Conservation (phyloP, 2,888 invertebrate genomes). For the Tetheella fluctuosa region DNA sequence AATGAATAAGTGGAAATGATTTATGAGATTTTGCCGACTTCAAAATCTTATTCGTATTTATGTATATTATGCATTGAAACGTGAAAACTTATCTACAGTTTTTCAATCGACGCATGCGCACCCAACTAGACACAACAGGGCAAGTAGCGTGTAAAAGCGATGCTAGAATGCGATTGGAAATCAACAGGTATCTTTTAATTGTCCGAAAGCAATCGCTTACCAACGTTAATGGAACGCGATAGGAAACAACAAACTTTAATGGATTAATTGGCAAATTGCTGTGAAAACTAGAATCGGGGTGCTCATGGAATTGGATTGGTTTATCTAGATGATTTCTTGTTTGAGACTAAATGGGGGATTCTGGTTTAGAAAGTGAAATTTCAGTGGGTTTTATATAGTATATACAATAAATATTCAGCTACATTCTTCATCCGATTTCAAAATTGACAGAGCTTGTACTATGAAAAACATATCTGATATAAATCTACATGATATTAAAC, state of each 20-base stretch:
- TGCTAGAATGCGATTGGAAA: slow-evolving; percentile 59
- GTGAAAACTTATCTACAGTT: neutral
- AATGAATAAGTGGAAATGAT: too few relatives aligned
- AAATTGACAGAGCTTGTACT: too few relatives aligned
- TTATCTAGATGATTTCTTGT: slow-evolving; percentile 1
- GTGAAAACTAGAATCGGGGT: slow-evolving; percentile 17
- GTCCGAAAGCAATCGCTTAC: slow-evolving; percentile 71
- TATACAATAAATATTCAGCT: too few relatives aligned
- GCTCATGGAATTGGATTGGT: slow-evolving; percentile 21
- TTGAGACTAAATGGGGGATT: neutral
- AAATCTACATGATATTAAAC: too few relatives aligned
- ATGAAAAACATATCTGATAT: too few relatives aligned
- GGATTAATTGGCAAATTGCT: slow-evolving; percentile 40
- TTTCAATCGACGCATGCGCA: neutral
- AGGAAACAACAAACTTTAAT: slow-evolving; percentile 24
- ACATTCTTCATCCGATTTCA: too few relatives aligned
- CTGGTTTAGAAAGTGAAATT: neutral
- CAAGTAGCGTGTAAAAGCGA: slow-evolving; percentile 30
- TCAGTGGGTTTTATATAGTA: neutral
- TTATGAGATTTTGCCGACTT: too few relatives aligned
- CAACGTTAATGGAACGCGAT: slow-evolving; percentile 15
- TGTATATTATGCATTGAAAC: too few relatives aligned
- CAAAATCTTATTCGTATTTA: too few relatives aligned
- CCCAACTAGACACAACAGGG: neutral
- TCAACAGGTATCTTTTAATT: slow-evolving; percentile 63